Evolutionary conservation across 2,113 vertebrate genomes (phyloP), one percentile per base, ranked within the genome.

Genomic region (Petroica traversi): DNA sequence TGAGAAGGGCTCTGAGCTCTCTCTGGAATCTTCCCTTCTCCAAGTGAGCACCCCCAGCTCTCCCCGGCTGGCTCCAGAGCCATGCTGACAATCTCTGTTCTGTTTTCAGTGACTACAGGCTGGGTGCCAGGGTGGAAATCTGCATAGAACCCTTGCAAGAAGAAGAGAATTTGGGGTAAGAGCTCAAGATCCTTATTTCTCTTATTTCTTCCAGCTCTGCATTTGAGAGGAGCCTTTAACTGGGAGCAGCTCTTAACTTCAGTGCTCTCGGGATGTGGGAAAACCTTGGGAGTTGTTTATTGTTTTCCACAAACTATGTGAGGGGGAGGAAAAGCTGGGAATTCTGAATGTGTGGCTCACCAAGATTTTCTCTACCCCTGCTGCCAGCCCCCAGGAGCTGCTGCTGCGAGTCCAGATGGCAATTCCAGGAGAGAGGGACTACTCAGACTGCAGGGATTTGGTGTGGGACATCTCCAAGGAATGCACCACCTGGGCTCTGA

Each of bases 151-250:
- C 93, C 61, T 97, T 99, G 41, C 97, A 97, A 63, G 98, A 97
- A 52, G 99, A 99, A 75, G 99, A 99, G 85, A 94, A 98, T 92
- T 88, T 99, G 62, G 97, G 98, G 99, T 99, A 97, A 98, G 98
- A 84, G 33, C 43, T 63, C 24, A 10, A 28, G 15, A 18, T 19
- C 5, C 11, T 55, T 69, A 9, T 55, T 80, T 48, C 38, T 83
- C 9, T 43, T 57, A 5, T 28, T 75, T 55, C 31, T 77, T 66
- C 12, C 29, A 36, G 29, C 14, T 29, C 1, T 64, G 14, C 22
- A 1, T 64, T 85, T 90, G 41, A 72, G 72, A 51, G 40, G 15
- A 52, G 16, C 34, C 22, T 71, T 36, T 36, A 31, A n/a, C 8
- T 19, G 46, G n/a, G n/a, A 57, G 57, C 41, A 62, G 41, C 41